Percentiles rank a stretch among this genome's conserved stretches.
phyloP scores from a whole-genome alignment of 2,113 vertebrate genomes.

The Hepsetus odoe region DNA sequence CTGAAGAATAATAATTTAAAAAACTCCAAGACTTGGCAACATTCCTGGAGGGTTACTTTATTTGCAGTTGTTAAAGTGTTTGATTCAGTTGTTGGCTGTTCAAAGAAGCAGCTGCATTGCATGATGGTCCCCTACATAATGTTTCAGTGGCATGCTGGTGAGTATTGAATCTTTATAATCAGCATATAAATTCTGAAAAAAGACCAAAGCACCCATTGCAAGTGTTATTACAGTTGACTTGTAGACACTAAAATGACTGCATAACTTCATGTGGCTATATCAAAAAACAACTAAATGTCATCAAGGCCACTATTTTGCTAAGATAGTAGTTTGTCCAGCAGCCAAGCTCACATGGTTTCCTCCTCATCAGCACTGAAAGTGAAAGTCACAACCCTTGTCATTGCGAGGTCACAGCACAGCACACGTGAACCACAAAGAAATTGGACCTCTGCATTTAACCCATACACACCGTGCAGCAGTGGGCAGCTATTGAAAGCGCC shows the following conservation, averaged over 20 bases:
- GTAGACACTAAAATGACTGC: neutral
- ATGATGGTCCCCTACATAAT: neutral
- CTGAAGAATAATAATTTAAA: neutral
- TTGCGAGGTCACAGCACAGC: too few species aligned
- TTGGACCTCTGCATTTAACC: too few species aligned
- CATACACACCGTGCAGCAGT: too few species aligned
- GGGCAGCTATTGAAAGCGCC: too few species aligned
- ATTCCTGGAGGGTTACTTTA: neutral
- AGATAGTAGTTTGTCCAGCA: neutral
- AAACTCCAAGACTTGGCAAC: conserved; percentile 7
- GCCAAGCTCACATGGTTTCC: neutral
- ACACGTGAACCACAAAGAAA: too few species aligned
- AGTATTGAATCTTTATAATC: neutral
- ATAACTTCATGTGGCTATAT: neutral
- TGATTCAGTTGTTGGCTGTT: conserved; percentile 32
- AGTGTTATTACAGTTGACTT: neutral
- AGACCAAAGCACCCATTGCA: too few species aligned
- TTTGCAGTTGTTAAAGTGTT: neutral
- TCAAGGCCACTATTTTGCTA: neutral
- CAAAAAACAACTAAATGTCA: neutral
- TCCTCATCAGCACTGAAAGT: neutral
- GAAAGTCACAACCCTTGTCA: too few species aligned
- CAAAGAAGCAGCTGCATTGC: neutral
- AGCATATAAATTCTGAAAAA: neutral
- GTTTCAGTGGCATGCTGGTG: conserved; percentile 1